Percentiles rank a stretch among this genome's conserved stretches.
Evolutionary conservation across 2,888 invertebrate genomes (phyloP).

Genomic region (Clostera curtula): DNA sequence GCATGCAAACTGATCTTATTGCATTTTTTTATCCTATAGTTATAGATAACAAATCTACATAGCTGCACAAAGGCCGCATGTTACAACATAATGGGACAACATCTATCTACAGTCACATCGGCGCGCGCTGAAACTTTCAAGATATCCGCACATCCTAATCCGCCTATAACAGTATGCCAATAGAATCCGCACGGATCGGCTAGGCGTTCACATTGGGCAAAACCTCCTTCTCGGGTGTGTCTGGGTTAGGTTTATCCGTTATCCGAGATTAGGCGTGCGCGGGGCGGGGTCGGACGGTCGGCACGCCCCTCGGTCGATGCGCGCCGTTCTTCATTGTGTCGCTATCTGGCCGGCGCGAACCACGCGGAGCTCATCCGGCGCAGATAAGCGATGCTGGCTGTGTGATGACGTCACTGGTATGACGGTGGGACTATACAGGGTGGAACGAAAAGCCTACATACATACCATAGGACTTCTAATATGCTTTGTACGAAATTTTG

Average conservation of each 20-base stretch:
- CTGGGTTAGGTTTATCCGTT: constrained; percentile 67
- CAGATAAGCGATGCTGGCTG: constrained; percentile 47
- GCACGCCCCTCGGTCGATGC: constrained; percentile 72
- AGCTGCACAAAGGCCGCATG: too few relatives aligned
- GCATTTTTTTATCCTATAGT: too few relatives aligned
- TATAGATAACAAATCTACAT: too few relatives aligned
- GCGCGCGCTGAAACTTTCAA: constrained; percentile 20
- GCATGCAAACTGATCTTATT: too few relatives aligned
- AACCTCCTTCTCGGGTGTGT: constrained; percentile 59
- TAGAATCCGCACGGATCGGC: constrained; percentile 54
- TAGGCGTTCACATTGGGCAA: constrained; percentile 58
- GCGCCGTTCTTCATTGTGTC: constrained; percentile 52
- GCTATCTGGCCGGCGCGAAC: constrained; percentile 66
- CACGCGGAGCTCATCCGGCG: constrained; percentile 67
- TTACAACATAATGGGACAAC: too few relatives aligned
- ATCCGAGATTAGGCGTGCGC: constrained; percentile 68
- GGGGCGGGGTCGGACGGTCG: constrained; percentile 64
- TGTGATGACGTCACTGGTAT: constrained; percentile 16
- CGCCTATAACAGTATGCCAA: constrained; percentile 62
- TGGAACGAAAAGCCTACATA: too few relatives aligned
- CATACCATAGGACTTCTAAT: too few relatives aligned
- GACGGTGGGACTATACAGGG: too few relatives aligned
- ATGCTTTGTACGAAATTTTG: too few relatives aligned
- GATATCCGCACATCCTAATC: constrained; percentile 57
- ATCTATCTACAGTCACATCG: too few relatives aligned